Evolutionary conservation across 2,113 vertebrate genomes (phyloP).

Genomic region (Tachuris rubrigastra): DNA sequence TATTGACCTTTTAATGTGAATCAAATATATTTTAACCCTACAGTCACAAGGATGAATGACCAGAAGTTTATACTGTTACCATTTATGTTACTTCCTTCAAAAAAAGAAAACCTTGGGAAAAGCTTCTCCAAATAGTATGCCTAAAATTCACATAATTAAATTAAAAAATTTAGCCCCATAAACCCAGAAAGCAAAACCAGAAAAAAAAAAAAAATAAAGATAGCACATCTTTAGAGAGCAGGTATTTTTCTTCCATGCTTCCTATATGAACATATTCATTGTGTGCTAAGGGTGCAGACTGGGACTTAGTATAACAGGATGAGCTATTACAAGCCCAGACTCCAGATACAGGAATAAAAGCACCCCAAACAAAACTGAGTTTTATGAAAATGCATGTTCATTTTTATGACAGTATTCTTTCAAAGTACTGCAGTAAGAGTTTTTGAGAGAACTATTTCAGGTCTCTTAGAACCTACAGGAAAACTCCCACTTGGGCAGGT

Average conservation of each 20-base stretch:
- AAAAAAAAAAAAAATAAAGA: not conserved
- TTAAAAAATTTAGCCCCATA: not conserved
- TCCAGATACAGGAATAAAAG: not conserved
- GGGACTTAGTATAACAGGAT: not conserved
- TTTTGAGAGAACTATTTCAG: not conserved
- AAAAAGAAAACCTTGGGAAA: not conserved
- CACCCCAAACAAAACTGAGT: not conserved
- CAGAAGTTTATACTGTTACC: not conserved
- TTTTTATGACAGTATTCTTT: not conserved
- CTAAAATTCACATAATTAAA: not conserved
- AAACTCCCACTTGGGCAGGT: not conserved
- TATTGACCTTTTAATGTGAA: not conserved
- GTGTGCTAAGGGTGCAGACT: not conserved
- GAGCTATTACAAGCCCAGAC: not conserved
- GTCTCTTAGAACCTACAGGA: not conserved
- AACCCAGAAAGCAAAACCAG: not conserved
- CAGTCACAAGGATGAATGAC: not conserved
- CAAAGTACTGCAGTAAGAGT: not conserved
- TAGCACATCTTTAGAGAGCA: not conserved
- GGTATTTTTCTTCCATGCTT: not conserved
- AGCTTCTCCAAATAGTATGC: not conserved
- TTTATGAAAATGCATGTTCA: not conserved
- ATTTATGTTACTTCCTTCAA: not conserved
- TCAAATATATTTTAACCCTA: not conserved
- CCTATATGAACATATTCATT: not conserved